Base-by-base conservation (phyloP, 2,113 vertebrate species). In the Erythrolamprus reginae region DNA sequence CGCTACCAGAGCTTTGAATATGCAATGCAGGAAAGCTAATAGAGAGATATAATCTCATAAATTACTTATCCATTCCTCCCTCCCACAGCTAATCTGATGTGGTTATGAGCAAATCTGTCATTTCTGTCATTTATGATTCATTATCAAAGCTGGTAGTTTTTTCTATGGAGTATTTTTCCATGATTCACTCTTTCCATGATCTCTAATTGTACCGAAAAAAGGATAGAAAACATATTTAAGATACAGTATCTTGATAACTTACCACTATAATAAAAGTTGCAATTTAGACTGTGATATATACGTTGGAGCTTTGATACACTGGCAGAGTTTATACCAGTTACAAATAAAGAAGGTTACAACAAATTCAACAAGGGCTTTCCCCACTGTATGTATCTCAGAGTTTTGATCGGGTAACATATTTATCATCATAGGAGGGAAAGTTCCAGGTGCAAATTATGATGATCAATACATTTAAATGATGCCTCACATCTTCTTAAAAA, bases 181-280 rank as follows among this genome's bases (percentile, higher is more conserved):
- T 77, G 70, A 77, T 77, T 77, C 33, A 42, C 70, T 77, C 17
- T 19, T 77, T 96, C 95, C 96, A 96, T 95, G 95, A 96, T 95
- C 97, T 96, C 96, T 96, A 96, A 96, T 94, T 95, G 96, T 96
- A 95, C 77, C 95, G 94, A 94, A 96, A 94, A 94, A 93, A 92
- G 93, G 95, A 96, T 95, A 95, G 95, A 95, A 91, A 94, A 95
- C 94, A 95, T 94, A 93, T 95, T 96, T 96, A 95, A 97, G n/a
- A n/a, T n/a, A n/a, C n/a, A 96, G 92, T 92, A 90, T 93, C 96
- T 58, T 93, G 95, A 95, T 96, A 95, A 97, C 95, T 90, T 55
- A 53, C 45, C 47, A 52, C 55, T 52, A 45, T 50, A 65, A 86
- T 85, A 90, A 70, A 13, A 85, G 94, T 94, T 95, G 92, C 58